phyloP scores from a whole-genome alignment of 2,797 vertebrate species.

The Tangara arthus region DNA sequence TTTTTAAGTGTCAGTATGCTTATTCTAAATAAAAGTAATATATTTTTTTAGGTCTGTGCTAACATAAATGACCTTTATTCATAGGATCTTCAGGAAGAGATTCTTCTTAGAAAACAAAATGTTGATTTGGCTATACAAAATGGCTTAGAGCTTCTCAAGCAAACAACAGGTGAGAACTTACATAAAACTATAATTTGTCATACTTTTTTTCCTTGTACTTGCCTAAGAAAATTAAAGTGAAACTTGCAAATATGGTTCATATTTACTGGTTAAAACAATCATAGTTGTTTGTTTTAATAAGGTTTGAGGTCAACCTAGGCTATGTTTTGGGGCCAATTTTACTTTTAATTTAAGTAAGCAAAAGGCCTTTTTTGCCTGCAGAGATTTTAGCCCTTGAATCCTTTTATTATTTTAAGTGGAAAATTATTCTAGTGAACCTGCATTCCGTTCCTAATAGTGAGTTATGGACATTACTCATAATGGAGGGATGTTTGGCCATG shows the following conservation, averaged over 20 bases:
- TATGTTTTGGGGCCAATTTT: background rate
- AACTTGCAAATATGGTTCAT: background rate
- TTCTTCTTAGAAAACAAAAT: constrained; percentile 86
- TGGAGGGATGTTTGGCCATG: constrained; percentile 1
- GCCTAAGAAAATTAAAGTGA: background rate
- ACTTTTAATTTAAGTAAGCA: background rate
- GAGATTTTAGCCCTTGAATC: background rate
- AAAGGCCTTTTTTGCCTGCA: background rate
- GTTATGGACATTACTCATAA: constrained; percentile 50
- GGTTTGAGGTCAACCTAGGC: background rate
- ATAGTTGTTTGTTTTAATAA: constrained; percentile 18
- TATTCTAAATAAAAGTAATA: background rate
- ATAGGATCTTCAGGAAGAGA: constrained; percentile 91
- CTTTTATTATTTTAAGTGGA: constrained; percentile 52
- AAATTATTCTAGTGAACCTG: constrained; percentile 43
- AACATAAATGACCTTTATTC: constrained; percentile 30
- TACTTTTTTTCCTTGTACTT: background rate
- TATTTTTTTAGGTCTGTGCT: background rate
- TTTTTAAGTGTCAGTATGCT: background rate
- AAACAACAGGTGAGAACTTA: constrained; percentile 88
- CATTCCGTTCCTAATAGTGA: constrained; percentile 52
- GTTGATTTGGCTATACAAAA: constrained; percentile 92
- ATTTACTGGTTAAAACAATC: background rate
- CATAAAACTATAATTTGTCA: background rate
- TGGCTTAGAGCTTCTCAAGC: constrained; percentile 94